Conservation (phyloP, 2,888 invertebrate genomes). For the Eutolmus rufibarbis region DNA sequence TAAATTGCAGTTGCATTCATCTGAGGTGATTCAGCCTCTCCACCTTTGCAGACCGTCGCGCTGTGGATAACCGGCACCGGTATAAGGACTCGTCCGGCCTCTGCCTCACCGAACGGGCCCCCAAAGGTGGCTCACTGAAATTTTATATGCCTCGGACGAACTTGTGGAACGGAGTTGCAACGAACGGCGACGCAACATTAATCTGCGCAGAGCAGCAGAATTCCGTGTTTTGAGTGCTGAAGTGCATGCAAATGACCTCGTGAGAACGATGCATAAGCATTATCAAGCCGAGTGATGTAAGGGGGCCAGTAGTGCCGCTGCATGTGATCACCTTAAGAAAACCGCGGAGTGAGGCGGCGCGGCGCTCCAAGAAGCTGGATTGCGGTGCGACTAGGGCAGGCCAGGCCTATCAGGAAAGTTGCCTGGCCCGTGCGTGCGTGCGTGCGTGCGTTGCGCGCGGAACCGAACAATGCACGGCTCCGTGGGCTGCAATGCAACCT, state of each 20-base stretch:
- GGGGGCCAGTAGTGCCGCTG: slow-evolving; percentile 35
- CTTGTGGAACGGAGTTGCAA: background rate
- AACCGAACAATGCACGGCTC: background rate
- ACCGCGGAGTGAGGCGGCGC: background rate
- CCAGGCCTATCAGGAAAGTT: background rate
- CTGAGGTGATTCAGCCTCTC: background rate
- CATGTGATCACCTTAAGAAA: background rate
- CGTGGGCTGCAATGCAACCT: background rate
- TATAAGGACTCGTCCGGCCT: background rate
- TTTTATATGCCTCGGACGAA: background rate
- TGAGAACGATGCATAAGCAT: slow-evolving; percentile 35
- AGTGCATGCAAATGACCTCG: slow-evolving; percentile 41
- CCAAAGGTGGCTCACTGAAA: background rate
- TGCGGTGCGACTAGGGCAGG: background rate
- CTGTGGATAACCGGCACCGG: background rate
- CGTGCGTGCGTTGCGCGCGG: background rate
- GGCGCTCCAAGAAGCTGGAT: background rate
- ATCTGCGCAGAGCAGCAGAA: background rate
- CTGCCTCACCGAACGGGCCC: background rate
- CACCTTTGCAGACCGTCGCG: background rate
- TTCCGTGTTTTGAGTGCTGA: slow-evolving; percentile 14
- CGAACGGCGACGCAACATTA: slow-evolving; percentile 15
- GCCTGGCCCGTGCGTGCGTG: background rate
- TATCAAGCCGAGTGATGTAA: slow-evolving; percentile 29
- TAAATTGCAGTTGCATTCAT: slow-evolving; percentile 2